Conservation (phyloP, 2,113 vertebrate genomes). For the Riparia riparia region DNA sequence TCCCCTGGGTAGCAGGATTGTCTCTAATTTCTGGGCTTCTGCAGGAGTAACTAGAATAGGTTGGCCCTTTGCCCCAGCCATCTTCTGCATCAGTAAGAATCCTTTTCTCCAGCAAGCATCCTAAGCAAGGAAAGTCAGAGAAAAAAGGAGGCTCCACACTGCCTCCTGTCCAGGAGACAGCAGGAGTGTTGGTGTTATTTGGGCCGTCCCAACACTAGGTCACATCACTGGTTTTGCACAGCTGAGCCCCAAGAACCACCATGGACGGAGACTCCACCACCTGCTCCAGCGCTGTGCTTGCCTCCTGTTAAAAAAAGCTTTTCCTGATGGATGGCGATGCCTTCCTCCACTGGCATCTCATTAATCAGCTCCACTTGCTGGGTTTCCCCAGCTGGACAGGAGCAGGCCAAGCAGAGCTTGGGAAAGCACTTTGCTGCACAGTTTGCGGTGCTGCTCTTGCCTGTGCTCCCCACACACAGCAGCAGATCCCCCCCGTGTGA, state of each 20-base stretch:
- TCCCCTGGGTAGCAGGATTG: neutral
- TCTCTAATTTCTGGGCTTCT: neutral
- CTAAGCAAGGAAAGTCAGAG: neutral
- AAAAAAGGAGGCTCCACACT: neutral
- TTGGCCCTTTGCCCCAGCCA: neutral
- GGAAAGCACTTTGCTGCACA: fast-evolving
- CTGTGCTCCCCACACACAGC: fast-evolving
- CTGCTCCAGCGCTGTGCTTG: neutral
- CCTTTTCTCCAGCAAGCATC: neutral
- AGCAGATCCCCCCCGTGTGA: neutral
- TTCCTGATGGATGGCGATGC: neutral
- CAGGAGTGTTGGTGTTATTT: neutral
- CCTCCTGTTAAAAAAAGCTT: neutral
- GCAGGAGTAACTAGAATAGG: neutral
- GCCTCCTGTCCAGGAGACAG: neutral
- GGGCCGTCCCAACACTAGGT: neutral
- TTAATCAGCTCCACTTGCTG: neutral
- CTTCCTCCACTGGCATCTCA: neutral
- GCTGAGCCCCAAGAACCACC: neutral
- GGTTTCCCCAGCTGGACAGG: neutral
- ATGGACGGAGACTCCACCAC: neutral
- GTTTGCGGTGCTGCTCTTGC: fast-evolving
- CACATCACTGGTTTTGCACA: neutral
- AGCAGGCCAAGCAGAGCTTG: neutral
- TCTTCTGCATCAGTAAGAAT: neutral